Evolutionary conservation across 92 coral and sea anemone genomes (phyloP).

Genomic region (Phenganax stokvisi): DNA sequence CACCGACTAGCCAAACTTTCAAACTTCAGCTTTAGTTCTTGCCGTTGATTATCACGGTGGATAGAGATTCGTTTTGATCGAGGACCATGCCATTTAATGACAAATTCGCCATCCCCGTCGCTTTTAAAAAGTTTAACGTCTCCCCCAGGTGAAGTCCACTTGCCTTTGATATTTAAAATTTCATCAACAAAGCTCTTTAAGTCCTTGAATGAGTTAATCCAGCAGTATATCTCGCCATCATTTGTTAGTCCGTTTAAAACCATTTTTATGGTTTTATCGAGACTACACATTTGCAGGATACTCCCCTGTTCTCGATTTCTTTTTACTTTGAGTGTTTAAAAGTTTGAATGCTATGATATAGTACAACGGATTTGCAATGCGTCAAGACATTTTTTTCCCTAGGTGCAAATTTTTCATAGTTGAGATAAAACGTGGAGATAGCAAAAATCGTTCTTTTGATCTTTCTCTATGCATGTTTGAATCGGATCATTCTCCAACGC

Average conservation of each 20-base stretch:
- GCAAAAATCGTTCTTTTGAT: too few species aligned
- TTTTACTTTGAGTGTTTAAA: too few species aligned
- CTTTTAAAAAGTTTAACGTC: conserved; percentile 19
- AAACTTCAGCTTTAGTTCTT: conserved; percentile 2
- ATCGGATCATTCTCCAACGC: too few species aligned
- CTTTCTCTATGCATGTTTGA: too few species aligned
- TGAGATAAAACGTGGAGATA: too few species aligned
- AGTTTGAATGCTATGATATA: too few species aligned
- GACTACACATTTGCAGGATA: background rate
- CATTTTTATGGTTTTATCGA: background rate
- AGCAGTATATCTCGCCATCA: conserved; percentile 12
- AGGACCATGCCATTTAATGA: conserved; percentile 27
- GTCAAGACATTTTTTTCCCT: too few species aligned
- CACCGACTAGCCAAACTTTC: background rate
- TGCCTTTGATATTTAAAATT: conserved; percentile 17
- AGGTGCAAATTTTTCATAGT: too few species aligned
- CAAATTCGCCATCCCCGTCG: conserved; percentile 12
- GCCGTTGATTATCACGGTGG: background rate
- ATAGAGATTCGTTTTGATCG: conserved; percentile 11
- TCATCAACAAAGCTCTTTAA: conserved; percentile 24
- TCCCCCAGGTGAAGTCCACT: conserved; percentile 28
- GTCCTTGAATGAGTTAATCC: conserved; percentile 4
- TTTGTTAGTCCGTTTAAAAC: conserved; percentile 7
- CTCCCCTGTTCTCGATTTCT: too few species aligned
- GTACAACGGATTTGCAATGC: too few species aligned